Evolutionary conservation across 2,113 vertebrate species (phyloP).

Genomic region (Carassius auratus): DNA sequence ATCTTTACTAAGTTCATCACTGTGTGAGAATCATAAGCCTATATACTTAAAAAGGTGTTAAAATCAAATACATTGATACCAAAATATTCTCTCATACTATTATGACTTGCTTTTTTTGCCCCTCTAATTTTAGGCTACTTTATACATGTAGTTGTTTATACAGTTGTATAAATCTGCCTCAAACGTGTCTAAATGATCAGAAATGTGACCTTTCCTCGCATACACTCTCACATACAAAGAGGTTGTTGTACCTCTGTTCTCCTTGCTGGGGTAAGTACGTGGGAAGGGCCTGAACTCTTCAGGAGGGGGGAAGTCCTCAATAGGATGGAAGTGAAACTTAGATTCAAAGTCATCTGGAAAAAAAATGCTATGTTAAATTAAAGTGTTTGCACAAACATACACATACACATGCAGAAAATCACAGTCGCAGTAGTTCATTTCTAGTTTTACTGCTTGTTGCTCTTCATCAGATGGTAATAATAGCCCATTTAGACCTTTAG

Average conservation of each 20-base stretch:
- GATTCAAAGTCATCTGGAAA: slow-evolving; percentile 93
- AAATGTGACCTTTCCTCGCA: slow-evolving; percentile 13
- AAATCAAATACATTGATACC: neutral
- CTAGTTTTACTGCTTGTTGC: neutral
- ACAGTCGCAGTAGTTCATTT: neutral
- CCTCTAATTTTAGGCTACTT: neutral
- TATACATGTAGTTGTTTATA: neutral
- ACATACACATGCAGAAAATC: neutral
- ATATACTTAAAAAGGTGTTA: neutral
- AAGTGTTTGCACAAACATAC: neutral
- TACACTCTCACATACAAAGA: slow-evolving; percentile 14
- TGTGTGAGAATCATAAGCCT: too few species aligned
- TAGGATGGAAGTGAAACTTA: slow-evolving; percentile 95
- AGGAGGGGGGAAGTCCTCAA: slow-evolving; percentile 93
- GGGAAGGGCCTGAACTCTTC: slow-evolving; percentile 90
- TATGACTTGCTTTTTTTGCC: neutral
- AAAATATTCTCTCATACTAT: neutral
- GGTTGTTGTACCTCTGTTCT: slow-evolving; percentile 80
- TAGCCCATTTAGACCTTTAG: neutral
- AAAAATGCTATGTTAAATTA: neutral
- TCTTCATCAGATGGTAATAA: neutral
- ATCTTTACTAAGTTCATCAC: too few species aligned
- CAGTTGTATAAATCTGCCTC: neutral
- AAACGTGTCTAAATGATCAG: neutral
- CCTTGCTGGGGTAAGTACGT: slow-evolving; percentile 93